Evolutionary conservation across 2,888 invertebrate genomes (phyloP).

Genomic region (Drosophila paramelanica): DNA sequence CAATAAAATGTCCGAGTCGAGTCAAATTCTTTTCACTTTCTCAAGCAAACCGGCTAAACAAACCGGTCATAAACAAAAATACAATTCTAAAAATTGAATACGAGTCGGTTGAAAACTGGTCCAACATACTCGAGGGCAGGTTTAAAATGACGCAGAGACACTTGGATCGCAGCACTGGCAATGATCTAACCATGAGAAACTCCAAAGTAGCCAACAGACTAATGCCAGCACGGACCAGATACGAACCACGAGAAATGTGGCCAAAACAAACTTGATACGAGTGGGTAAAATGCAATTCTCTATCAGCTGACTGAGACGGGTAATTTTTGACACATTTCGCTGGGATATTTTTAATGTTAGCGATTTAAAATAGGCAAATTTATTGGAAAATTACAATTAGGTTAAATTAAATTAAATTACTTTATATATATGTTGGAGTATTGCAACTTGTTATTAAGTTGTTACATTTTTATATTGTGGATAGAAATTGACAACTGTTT

Average conservation of each 20-base stretch:
- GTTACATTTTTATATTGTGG: no score
- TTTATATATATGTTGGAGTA: no score
- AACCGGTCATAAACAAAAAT: constrained; percentile 40
- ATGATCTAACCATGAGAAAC: constrained; percentile 47
- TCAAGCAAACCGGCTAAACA: constrained; percentile 49
- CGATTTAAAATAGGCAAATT: not conserved
- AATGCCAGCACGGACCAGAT: constrained; percentile 1
- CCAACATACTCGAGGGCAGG: constrained; percentile 15
- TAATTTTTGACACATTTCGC: not conserved
- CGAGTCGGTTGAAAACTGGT: constrained; percentile 48
- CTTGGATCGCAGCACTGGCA: constrained; percentile 21
- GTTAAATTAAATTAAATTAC: no score
- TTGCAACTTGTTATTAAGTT: no score
- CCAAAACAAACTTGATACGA: not conserved
- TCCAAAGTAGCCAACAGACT: constrained; percentile 6
- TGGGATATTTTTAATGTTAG: not conserved
- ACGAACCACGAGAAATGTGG: not conserved
- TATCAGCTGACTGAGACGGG: not conserved
- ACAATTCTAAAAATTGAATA: constrained; percentile 45
- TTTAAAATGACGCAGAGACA: constrained; percentile 45
- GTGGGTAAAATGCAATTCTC: no score
- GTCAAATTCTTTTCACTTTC: constrained; percentile 64
- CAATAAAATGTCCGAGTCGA: not conserved
- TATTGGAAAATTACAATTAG: no score
- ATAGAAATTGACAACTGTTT: no score